phyloP scores from a whole-genome alignment of 2,797 vertebrate genomes.

The Acrossocheilus wenchowensis region DNA sequence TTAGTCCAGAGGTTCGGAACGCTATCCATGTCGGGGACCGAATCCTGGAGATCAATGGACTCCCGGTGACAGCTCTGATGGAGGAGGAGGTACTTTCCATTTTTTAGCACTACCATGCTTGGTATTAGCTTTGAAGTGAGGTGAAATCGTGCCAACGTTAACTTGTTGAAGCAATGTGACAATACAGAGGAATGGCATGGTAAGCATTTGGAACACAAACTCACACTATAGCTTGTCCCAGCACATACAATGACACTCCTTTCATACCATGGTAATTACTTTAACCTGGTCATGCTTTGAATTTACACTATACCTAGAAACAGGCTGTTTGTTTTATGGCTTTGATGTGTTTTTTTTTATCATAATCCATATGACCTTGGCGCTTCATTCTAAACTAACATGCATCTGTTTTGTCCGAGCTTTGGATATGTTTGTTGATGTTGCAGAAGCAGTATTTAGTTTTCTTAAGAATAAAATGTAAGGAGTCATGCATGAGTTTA shows the following conservation, averaged over 20 bases:
- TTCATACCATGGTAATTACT: slow-evolving; percentile 22
- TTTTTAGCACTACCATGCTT: not conserved
- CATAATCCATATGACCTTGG: not conserved
- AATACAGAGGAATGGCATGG: slow-evolving; percentile 1
- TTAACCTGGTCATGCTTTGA: not conserved
- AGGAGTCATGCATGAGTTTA: not conserved
- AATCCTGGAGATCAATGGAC: slow-evolving; percentile 95
- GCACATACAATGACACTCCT: slow-evolving; percentile 25
- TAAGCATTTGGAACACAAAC: slow-evolving; percentile 10
- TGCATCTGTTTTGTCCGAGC: not conserved
- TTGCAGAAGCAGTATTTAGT: not conserved
- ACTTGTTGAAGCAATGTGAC: not conserved
- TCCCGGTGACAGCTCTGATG: slow-evolving; percentile 85
- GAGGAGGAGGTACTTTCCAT: slow-evolving; percentile 84
- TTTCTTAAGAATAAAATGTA: slow-evolving; percentile 5
- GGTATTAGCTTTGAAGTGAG: too few relatives aligned
- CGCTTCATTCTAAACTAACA: not conserved
- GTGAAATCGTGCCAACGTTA: too few relatives aligned
- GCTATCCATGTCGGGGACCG: slow-evolving; percentile 94
- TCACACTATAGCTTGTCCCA: not conserved
- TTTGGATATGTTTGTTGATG: not conserved
- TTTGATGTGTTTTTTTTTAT: slow-evolving; percentile 5
- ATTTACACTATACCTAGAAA: not conserved
- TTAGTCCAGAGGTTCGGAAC: slow-evolving; percentile 91
- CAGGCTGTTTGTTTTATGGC: not conserved